These are phyloP conservation scores for Hemibagrus wyckioides DNA, from an alignment of 2,113 vertebrate genomes.

Conservation along the genomic window DNA sequence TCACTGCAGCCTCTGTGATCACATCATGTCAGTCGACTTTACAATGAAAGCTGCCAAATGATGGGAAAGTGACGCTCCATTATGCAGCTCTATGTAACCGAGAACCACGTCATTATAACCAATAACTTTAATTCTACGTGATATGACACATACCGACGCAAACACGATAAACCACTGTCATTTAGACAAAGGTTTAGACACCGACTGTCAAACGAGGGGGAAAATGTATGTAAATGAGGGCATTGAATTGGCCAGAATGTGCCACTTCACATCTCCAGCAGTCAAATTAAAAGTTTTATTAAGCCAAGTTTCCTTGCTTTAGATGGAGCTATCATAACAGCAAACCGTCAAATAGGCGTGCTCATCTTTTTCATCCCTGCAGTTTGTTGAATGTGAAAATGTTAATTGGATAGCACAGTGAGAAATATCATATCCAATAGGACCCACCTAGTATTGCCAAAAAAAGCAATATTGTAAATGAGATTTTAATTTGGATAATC, in stretches of 20 bases:
- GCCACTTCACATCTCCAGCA: constrained; percentile 63
- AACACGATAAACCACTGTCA: constrained; percentile 28
- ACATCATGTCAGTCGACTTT: constrained; percentile 30
- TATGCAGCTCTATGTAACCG: constrained; percentile 14
- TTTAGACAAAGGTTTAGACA: constrained; percentile 18
- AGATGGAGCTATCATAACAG: constrained; percentile 63
- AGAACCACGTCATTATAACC: constrained; percentile 18
- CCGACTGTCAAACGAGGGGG: constrained; percentile 11
- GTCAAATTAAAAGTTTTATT: constrained; percentile 53
- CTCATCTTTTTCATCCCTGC: constrained; percentile 67
- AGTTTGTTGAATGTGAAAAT: constrained; percentile 76
- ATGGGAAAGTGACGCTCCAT: constrained; percentile 20
- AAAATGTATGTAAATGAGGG: constrained; percentile 30
- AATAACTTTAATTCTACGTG: constrained; percentile 41
- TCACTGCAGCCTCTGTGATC: constrained; percentile 15
- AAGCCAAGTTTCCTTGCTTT: constrained; percentile 58
- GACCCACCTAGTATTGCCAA: constrained; percentile 73
- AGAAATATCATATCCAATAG: constrained; percentile 71
- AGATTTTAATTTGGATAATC: constrained; percentile 82
- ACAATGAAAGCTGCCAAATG: constrained; percentile 15
- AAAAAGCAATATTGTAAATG: constrained; percentile 83
- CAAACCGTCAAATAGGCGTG: constrained; percentile 63
- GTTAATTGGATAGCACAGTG: constrained; percentile 77
- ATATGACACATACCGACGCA: constrained; percentile 32
- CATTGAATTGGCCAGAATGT: constrained; percentile 20